Base-by-base conservation (phyloP, 92 coral and sea anemone genomes). In the Porites evermanni region DNA sequence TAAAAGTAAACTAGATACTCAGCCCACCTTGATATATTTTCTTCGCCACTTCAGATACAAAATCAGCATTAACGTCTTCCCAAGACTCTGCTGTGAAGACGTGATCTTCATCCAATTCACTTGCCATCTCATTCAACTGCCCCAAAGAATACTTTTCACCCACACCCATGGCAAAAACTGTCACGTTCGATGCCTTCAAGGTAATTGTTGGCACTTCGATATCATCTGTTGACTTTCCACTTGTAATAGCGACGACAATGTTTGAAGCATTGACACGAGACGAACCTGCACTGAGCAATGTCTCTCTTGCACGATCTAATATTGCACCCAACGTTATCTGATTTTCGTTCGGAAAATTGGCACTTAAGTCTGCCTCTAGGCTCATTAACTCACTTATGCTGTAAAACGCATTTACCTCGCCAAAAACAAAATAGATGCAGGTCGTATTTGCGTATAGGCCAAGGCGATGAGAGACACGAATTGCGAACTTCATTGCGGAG, bases 91-190 rank as follows among this genome's bases (percentile, higher is more conserved):
- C 6, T 23, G 50, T n/a, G 7, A 69, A 1, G 32, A 92, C 92
- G 52, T 89, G 89, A 14, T 78, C 80, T 1, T 69, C 83, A 63
- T 92, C 91, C 9, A 92, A 93, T 50, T 92, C 88, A 58, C 88
- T 69, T 0, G 94, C 92, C 19, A 79, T 89, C 64, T 66, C 67
- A 14, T 89, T 89, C 12, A 92, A 78, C 17, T 92, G 90, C 6
- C 20, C 12, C 32, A 8, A 14, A 19, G 87, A 79, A 13, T 82
- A 79, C 7, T 12, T 20, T 8, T 53, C 13, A 13, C 96, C 96
- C 13, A 93, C 96, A 61, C 94, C 96, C 47, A 93, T 65, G 9
- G 91, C 87, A 56, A 91, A 91, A 19, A 93, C 72, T 11, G 82
- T 88, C n/a, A 88, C 93, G 53, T 93, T 93, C 6, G 44, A 69